Base-by-base conservation (phyloP, 2,113 vertebrate genomes). In the Syngnathus floridae region DNA sequence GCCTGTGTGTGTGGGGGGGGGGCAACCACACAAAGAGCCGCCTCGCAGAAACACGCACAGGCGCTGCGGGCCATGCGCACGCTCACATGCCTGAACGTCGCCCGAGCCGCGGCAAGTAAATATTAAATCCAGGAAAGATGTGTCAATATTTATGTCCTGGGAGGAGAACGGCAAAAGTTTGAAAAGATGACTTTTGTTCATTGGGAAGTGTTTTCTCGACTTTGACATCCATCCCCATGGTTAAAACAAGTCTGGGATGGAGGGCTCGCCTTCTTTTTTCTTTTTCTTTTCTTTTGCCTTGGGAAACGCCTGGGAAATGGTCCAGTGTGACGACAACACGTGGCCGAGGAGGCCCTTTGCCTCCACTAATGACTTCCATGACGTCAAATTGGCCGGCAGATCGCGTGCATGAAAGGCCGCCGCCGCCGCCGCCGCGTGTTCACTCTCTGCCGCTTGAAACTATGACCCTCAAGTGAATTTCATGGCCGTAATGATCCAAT, bases 251-350 rank as follows among this genome's bases (percentile, higher is more conserved):
- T 31, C 26, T 31, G 26, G 26, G 26, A 31, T 31, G 26, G 26
- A 26, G 26, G 26, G 1, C 26, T 2, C 26, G 1, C 26, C 26
- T 26, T 26, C 2, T 2, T 31, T 2, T 31, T 67, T 40, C 37
- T 14, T 73, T 79, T 64, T 51, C 54, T 72, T 60, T 60, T 64
- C 58, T 70, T 64, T 22, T 38, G 56, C 60, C 62, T 57, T 17
- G 63, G 52, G 69, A 78, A 72, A 70, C 77, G 65, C 38, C 61
- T 82, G 71, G 69, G 69, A 80, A 78, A 80, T 78, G n/a, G n/a
- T n/a, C n/a, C 77, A 62, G 66, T 35, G 26, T 2, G 54, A 37
- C 31, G 66, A 70, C 43, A 65, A 7, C 12, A 58, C 49, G 70
- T 57, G 43, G 45, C 63, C 54, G n/a, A 49, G 57, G 58, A 46